A percentile compares a stretch with the other conserved stretches of the same genome.
phyloP scores from a whole-genome alignment of 1,140 invertebrate genomes.

The Phortica variegata region DNA sequence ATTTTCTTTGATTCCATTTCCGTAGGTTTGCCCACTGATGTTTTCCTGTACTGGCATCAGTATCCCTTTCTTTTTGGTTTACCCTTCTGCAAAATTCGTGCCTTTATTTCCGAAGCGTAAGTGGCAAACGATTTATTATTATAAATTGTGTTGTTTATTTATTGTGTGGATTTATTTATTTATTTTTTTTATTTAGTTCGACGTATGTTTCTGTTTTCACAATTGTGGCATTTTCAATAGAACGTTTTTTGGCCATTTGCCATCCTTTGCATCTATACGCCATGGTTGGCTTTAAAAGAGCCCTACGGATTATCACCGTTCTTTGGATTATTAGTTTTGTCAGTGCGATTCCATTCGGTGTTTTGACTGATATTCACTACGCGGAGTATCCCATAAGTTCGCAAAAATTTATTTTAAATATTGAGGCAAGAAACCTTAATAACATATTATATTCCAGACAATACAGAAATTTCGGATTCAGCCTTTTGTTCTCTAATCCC shows the following conservation, averaged over 20 bases:
- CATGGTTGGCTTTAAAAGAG: slow-evolving; percentile 77
- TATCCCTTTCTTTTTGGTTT: slow-evolving; percentile 87
- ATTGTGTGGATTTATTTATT: no score
- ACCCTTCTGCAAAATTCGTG: slow-evolving; percentile 80
- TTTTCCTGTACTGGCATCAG: slow-evolving; percentile 88
- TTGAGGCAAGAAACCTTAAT: neutral
- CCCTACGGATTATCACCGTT: slow-evolving; percentile 75
- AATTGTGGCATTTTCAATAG: slow-evolving; percentile 84
- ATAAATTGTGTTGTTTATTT: no score
- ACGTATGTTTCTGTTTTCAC: slow-evolving; percentile 88
- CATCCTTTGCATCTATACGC: slow-evolving; percentile 79
- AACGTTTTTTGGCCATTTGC: slow-evolving; percentile 90
- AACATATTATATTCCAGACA: slow-evolving; percentile 34
- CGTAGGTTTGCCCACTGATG: slow-evolving; percentile 82
- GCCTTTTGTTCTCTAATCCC: slow-evolving; percentile 75
- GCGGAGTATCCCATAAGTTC: slow-evolving; percentile 69
- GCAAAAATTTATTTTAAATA: neutral
- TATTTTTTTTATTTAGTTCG: slow-evolving; percentile 68
- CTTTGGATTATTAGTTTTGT: slow-evolving; percentile 78
- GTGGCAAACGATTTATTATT: no score
- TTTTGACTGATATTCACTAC: slow-evolving; percentile 70
- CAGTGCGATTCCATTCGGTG: slow-evolving; percentile 77
- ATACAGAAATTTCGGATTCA: slow-evolving; percentile 63
- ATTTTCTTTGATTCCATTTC: neutral
- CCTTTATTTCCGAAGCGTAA: slow-evolving; percentile 83